Percentiles rank a stretch among this genome's conserved stretches.
These are phyloP conservation scores for Pristionchus entomophagus DNA, from an alignment of 2,888 invertebrate genomes.

Conservation along the genomic window DNA sequence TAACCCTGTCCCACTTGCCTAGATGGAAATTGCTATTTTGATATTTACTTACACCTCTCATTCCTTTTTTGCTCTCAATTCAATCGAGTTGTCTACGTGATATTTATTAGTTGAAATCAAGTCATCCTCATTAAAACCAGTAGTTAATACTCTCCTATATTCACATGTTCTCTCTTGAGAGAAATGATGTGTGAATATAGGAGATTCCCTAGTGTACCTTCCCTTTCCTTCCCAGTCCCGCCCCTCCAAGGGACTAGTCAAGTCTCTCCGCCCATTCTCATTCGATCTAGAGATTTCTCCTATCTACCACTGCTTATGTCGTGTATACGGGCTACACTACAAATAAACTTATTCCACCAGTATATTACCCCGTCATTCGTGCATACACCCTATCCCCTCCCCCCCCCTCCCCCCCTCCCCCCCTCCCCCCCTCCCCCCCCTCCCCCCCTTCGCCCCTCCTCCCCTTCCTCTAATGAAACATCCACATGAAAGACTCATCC, in stretches of 20 bases:
- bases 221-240: not conserved
- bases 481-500: not conserved
- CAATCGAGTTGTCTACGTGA: not conserved
- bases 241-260: not conserved
- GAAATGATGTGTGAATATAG: not conserved
- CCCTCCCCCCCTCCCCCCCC: too few relatives aligned
- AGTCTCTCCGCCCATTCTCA: not conserved
- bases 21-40: conserved; percentile 1
- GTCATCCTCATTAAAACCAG: not conserved
- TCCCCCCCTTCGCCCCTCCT: too few relatives aligned
- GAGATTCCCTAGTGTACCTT: not conserved
- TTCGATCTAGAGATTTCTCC: conserved; percentile 1
- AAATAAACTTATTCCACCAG: conserved; percentile 1
- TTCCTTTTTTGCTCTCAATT: not conserved
- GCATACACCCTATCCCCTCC: too few relatives aligned
- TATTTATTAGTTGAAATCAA: not conserved
- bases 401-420: too few relatives aligned
- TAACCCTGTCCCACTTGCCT: conserved; percentile 19
- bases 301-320: not conserved
- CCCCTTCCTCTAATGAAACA: not conserved
- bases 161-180: not conserved
- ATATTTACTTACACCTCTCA: not conserved
- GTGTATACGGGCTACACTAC: not conserved
- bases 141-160: not conserved
- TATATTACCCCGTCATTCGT: not conserved